Conservation (phyloP, 1,140 invertebrate genomes). For the Panulirus ornatus region DNA sequence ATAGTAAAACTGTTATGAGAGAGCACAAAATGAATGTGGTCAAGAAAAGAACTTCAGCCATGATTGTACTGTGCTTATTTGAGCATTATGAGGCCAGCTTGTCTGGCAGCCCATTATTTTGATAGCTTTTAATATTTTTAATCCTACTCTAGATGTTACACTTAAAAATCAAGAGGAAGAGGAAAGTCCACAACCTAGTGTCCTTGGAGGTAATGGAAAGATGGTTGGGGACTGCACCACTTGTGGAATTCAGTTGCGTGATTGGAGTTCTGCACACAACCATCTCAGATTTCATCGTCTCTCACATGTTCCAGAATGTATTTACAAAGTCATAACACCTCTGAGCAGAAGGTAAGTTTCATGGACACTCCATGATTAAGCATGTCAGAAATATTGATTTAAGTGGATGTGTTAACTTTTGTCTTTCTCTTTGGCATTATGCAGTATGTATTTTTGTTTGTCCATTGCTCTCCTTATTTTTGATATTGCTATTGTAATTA, state of each 20-base stretch:
- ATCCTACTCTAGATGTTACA: not conserved
- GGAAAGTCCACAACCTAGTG: not conserved
- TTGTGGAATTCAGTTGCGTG: slow-evolving; percentile 50
- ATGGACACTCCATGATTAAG: too few relatives aligned
- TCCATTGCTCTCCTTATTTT: too few relatives aligned
- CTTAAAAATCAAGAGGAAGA: not conserved
- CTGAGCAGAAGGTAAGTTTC: not conserved
- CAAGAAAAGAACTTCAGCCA: not conserved
- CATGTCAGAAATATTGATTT: too few relatives aligned
- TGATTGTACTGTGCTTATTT: too few relatives aligned
- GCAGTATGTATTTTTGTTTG: too few relatives aligned
- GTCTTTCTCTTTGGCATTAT: too few relatives aligned
- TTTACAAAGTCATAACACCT: not conserved
- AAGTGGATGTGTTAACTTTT: too few relatives aligned
- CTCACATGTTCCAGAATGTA: slow-evolving; percentile 35
- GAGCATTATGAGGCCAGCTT: too few relatives aligned
- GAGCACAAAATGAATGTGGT: too few relatives aligned
- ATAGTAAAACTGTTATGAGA: too few relatives aligned
- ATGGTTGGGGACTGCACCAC: slow-evolving; percentile 28
- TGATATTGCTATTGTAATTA: too few relatives aligned
- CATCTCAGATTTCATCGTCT: slow-evolving; percentile 49
- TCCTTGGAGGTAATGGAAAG: not conserved
- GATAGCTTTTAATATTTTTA: not conserved
- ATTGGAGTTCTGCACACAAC: slow-evolving; percentile 44
- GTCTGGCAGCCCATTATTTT: not conserved